These are phyloP conservation scores for Aphidius ervi DNA, from an alignment of 1,140 invertebrate genomes.

Conservation along the genomic window DNA sequence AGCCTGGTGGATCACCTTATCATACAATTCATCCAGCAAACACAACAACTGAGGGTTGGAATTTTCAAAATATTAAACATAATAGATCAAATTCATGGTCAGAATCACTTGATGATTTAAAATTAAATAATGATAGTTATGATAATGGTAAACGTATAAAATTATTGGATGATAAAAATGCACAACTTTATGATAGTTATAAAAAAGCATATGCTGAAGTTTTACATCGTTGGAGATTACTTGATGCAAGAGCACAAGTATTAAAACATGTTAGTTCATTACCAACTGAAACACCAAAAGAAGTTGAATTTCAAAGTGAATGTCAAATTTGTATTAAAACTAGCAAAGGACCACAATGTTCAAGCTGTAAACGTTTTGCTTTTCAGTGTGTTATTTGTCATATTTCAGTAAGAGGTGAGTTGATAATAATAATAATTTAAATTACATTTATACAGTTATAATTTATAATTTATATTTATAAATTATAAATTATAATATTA, in stretches of 20 bases:
- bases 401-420: constrained; percentile 73
- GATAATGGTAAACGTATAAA: constrained; percentile 41
- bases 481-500: constrained; percentile 1
- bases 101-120: constrained; percentile 73
- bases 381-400: constrained; percentile 82
- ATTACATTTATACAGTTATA: background rate
- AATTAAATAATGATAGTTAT: constrained; percentile 45
- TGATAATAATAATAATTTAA: background rate
- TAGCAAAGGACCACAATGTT: constrained; percentile 59
- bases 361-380: constrained; percentile 65
- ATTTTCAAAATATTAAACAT: constrained; percentile 63
- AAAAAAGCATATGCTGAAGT: constrained; percentile 87
- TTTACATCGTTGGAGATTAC: constrained; percentile 75
- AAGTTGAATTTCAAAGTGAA: constrained; percentile 72
- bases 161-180: constrained; percentile 55
- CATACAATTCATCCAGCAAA: constrained; percentile 86
- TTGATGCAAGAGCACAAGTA: constrained; percentile 76
- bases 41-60: constrained; percentile 73
- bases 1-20: constrained; percentile 80
- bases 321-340: constrained; percentile 67
- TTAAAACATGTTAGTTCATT: constrained; percentile 70
- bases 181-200: constrained; percentile 75
- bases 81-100: constrained; percentile 87
- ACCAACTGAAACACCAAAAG: constrained; percentile 59
- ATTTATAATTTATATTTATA: too few relatives aligned